Base-by-base conservation (phyloP, 2,113 vertebrate genomes). In the Ardeotis arabs region DNA sequence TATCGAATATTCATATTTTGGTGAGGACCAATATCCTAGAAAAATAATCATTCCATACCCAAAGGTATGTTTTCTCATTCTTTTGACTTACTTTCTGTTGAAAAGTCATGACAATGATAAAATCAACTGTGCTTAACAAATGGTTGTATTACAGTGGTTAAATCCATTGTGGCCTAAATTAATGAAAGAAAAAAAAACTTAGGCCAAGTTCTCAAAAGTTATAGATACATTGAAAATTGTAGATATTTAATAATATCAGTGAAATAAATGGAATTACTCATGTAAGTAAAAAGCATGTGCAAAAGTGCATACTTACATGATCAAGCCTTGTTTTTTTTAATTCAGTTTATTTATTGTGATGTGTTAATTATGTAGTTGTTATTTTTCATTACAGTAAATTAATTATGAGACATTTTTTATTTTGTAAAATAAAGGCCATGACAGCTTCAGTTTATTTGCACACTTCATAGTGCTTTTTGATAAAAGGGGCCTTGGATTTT, bases 1-100 rank as follows among this genome's bases (percentile, higher is more conserved):
- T 90, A 99, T 99, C 94, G 98, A 99, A 94, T 99, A 98, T 95
- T 97, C 99, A 4, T 98, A 98, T 98, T 99, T 98, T 95, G 99
- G 99, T 81, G 97, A 98, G 63, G 98, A 97, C 56, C 99, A 99
- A 72, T 99, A 99, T 96, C 99, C 99, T 73, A 97, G 98, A 96
- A 99, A 98, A 80, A 97, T 99, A 91, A 89, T 95, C 78, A 96
- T 99, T 86, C 99, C 99, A 13, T 99, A 99, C 87, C 99, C 99
- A 94, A 99, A 99, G 99, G 99, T 99, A 98, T 69, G 96, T 96
- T 85, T 89, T 68, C 53, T 69, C 27, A 76, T 95, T 84, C 39
- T 53, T 73, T 94, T 84, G 2, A 45, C 72, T 79, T 96, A 45
- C 39, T 77, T 94, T 86, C 76, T 84, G 14, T 53, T 86, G 31